phyloP scores from a whole-genome alignment of 2,113 vertebrate genomes.

The Scalopus aquaticus region DNA sequence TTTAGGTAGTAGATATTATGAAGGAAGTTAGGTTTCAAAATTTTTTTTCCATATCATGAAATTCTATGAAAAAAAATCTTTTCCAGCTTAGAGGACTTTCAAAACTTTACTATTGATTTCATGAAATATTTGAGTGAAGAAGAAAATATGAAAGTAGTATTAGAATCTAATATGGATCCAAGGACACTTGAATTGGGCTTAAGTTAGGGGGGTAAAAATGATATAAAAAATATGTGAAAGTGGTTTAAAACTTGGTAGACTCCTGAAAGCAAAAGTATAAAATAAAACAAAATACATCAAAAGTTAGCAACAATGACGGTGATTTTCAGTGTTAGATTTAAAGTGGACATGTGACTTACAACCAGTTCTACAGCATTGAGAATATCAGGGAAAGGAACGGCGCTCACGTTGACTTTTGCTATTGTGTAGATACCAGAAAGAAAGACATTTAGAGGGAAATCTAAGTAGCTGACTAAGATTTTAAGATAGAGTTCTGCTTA shows the following conservation, averaged over 20 bases:
- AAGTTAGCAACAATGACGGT: not conserved
- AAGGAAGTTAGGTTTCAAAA: not conserved
- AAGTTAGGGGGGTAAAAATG: not conserved
- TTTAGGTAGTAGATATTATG: not conserved
- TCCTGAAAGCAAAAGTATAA: not conserved
- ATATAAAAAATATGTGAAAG: not conserved
- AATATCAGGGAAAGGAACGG: not conserved
- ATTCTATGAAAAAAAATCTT: not conserved
- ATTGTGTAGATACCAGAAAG: not conserved
- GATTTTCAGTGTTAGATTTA: not conserved
- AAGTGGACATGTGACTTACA: not conserved
- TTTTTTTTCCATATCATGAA: not conserved
- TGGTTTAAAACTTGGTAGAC: not conserved
- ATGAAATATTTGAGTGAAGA: not conserved
- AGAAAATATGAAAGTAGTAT: not conserved
- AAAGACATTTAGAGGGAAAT: not conserved
- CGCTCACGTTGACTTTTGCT: not conserved
- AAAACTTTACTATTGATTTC: not conserved
- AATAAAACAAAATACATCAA: not conserved
- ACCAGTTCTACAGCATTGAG: not conserved
- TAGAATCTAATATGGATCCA: not conserved
- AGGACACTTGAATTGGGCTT: not conserved
- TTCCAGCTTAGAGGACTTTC: not conserved
- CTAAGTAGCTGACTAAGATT: not conserved
- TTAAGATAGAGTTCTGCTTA: not conserved